phyloP scores from a whole-genome alignment of 1,140 invertebrate genomes.

The Drosophila pectinifera region DNA sequence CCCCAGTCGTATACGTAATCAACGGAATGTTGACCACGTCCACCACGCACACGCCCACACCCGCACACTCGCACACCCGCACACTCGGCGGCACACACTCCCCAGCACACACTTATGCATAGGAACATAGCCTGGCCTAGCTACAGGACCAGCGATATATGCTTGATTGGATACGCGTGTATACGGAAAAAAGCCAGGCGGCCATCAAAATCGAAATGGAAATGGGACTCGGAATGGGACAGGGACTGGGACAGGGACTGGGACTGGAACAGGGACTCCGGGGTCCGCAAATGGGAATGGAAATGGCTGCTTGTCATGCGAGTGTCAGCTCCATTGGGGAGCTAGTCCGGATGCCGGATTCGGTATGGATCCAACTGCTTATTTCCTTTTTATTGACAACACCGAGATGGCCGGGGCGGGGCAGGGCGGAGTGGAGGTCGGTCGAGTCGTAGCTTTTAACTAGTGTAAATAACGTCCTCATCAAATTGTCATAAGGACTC shows the following conservation, averaged over 20 bases:
- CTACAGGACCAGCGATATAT: conserved; percentile 62
- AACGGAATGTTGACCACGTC: conserved; percentile 82
- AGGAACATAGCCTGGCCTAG: conserved; percentile 27
- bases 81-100: conserved; percentile 2
- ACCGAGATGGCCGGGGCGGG: conserved; percentile 11
- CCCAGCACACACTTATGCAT: conserved; percentile 30
- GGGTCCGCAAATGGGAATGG: conserved; percentile 39
- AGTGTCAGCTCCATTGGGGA: conserved; percentile 55
- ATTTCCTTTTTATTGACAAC: conserved; percentile 79
- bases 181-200: conserved; percentile 73
- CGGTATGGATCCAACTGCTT: conserved; percentile 50
- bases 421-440: not conserved
- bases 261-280: conserved; percentile 20
- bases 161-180: conserved; percentile 82
- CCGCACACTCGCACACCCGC: conserved; percentile 10
- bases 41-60: conserved; percentile 61
- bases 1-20: conserved; percentile 83
- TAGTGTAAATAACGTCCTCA: conserved; percentile 83
- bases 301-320: conserved; percentile 77
- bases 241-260: not conserved
- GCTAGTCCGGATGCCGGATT: conserved; percentile 35
- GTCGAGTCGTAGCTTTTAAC: conserved; percentile 68
- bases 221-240: conserved; percentile 34
- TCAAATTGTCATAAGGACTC: conserved; percentile 82
- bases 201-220: conserved; percentile 61